phyloP scores from a whole-genome alignment of 1,140 invertebrate species.

The Pseudomyrmex pallidus region DNA sequence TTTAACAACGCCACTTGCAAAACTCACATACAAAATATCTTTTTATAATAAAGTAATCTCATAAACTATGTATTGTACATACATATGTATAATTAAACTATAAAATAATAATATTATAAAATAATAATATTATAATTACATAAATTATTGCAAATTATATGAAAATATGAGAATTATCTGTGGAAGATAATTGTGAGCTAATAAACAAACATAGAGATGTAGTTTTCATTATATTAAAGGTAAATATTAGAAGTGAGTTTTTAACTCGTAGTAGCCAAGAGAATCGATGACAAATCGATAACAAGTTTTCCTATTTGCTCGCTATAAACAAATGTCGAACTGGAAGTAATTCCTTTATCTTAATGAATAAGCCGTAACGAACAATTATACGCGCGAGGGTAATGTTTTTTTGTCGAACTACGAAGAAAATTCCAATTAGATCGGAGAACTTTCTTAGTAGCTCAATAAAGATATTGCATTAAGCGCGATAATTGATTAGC shows the following conservation, averaged over 20 bases:
- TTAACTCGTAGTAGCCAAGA: conserved; percentile 31
- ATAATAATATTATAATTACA: conserved; percentile 9
- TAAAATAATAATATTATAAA: too few relatives aligned
- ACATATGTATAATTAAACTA: too few relatives aligned
- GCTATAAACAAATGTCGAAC: conserved; percentile 39
- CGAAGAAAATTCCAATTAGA: conserved; percentile 67
- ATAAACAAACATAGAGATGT: conserved; percentile 33
- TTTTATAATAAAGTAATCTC: conserved; percentile 9
- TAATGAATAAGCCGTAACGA: conserved; percentile 59
- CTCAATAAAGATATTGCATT: conserved; percentile 67
- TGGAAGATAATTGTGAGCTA: conserved; percentile 2
- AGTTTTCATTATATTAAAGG: conserved; percentile 24
- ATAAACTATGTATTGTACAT: background rate
- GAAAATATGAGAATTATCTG: conserved; percentile 6
- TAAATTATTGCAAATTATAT: background rate
- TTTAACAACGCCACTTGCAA: conserved; percentile 46
- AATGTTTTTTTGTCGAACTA: conserved; percentile 64
- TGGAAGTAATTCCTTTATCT: conserved; percentile 14
- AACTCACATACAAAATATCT: conserved; percentile 38
- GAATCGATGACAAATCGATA: conserved; percentile 24
- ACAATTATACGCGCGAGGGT: conserved; percentile 63
- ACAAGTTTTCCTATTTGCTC: conserved; percentile 34
- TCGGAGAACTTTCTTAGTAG: conserved; percentile 30
- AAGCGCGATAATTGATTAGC: conserved; percentile 60
- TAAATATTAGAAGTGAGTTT: conserved; percentile 24